These are phyloP conservation scores for Apis florea DNA, from an alignment of 1,140 invertebrate species.

Conservation along the genomic window DNA sequence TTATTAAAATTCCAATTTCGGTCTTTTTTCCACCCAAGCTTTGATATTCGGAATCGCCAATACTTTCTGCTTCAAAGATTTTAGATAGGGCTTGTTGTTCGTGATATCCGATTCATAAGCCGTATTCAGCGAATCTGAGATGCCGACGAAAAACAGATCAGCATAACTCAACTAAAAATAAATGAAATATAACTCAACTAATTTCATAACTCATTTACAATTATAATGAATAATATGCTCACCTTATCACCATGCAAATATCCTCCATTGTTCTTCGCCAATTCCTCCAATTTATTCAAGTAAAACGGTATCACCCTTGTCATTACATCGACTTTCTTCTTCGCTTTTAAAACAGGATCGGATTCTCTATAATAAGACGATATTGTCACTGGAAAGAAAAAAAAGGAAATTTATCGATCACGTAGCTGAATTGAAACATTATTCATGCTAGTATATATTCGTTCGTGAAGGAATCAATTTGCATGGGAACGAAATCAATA, in stretches of 20 bases:
- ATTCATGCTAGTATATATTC: neutral
- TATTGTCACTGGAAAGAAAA: slow-evolving; percentile 43
- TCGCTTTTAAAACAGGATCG: slow-evolving; percentile 61
- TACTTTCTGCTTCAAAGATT: slow-evolving; percentile 73
- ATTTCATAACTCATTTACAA: neutral
- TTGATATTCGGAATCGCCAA: slow-evolving; percentile 72
- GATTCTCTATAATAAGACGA: slow-evolving; percentile 62
- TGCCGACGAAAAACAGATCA: slow-evolving; percentile 73
- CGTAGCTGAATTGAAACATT: neutral
- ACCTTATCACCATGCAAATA: slow-evolving; percentile 80
- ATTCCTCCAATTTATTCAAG: slow-evolving; percentile 77
- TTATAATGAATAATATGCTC: neutral
- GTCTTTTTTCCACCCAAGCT: slow-evolving; percentile 76
- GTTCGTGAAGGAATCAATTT: slow-evolving; percentile 12
- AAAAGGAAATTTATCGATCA: neutral
- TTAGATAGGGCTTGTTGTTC: slow-evolving; percentile 70
- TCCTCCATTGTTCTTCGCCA: slow-evolving; percentile 77
- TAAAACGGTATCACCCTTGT: slow-evolving; percentile 69
- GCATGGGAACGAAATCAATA: slow-evolving; percentile 27
- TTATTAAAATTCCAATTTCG: slow-evolving; percentile 53
- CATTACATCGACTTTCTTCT: slow-evolving; percentile 65
- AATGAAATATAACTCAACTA: neutral
- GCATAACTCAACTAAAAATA: slow-evolving; percentile 74
- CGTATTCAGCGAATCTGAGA: slow-evolving; percentile 66
- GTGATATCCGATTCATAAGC: slow-evolving; percentile 64